phyloP scores from a whole-genome alignment of 2,797 vertebrate genomes.

The Loris lydekkerianus region DNA sequence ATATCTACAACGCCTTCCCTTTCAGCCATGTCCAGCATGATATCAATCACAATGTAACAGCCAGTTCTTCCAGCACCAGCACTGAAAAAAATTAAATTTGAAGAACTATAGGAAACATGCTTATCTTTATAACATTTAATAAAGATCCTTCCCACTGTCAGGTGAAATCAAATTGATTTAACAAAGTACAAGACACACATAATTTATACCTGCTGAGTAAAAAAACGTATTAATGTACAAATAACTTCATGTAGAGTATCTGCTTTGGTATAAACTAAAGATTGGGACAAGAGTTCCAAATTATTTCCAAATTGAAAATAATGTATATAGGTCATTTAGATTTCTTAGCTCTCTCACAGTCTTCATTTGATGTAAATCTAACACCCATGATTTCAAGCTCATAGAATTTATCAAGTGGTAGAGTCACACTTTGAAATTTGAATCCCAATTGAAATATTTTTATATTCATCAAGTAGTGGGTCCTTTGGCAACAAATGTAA shows the following conservation, averaged over 20 bases:
- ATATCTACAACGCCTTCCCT: constrained; percentile 99
- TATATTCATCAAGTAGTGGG: not conserved
- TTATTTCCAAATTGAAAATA: not conserved
- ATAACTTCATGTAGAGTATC: not conserved
- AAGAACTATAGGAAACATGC: not conserved
- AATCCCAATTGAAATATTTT: not conserved
- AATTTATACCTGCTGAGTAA: not conserved
- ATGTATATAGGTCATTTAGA: not conserved
- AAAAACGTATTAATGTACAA: not conserved
- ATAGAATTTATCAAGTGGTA: not conserved
- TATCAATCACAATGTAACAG: constrained; percentile 99
- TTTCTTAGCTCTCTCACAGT: not conserved
- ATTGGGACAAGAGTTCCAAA: not conserved
- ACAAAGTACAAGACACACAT: not conserved
- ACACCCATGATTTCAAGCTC: not conserved
- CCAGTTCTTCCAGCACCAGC: constrained; percentile 98
- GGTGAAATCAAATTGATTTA: not conserved
- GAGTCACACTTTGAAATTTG: not conserved
- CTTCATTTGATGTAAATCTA: not conserved
- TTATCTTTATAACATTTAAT: not conserved
- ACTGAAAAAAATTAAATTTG: constrained; percentile 87
- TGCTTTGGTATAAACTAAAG: not conserved
- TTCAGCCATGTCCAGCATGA: constrained; percentile 99
- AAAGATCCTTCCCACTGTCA: not conserved
- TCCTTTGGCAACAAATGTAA: not conserved